Percentiles rank a stretch among this genome's conserved stretches.
These are phyloP conservation scores for Poeciliopsis occidentalis DNA, from an alignment of 2,113 vertebrate species.

Conservation along the genomic window DNA sequence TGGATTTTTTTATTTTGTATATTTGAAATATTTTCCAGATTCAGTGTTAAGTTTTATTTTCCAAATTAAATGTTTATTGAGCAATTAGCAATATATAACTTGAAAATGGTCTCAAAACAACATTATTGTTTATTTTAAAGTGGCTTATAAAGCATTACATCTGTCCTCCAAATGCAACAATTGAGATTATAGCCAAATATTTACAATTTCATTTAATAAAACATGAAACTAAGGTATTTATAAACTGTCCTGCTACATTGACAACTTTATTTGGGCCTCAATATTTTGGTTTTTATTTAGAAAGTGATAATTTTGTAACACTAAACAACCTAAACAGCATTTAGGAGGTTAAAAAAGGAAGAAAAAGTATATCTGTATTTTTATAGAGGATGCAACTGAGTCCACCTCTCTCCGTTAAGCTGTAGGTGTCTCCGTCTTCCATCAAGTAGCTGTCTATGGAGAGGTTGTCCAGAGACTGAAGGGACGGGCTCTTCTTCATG, in stretches of 20 bases:
- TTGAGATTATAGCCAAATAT: too few relatives aligned
- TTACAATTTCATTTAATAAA: too few relatives aligned
- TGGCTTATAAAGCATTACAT: too few relatives aligned
- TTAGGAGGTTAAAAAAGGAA: neutral
- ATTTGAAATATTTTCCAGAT: too few relatives aligned
- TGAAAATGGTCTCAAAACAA: too few relatives aligned
- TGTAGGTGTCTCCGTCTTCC: constrained; percentile 91
- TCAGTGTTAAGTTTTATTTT: too few relatives aligned
- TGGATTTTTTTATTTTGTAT: too few relatives aligned
- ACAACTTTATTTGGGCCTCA: neutral
- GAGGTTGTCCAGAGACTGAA: constrained; percentile 92
- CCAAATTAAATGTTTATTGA: too few relatives aligned
- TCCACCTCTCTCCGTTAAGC: constrained; percentile 89
- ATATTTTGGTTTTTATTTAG: neutral
- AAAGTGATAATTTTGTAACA: neutral
- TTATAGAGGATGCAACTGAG: neutral
- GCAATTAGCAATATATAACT: too few relatives aligned
- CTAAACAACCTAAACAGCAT: neutral
- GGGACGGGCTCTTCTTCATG: constrained; percentile 93
- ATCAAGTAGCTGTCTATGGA: constrained; percentile 93
- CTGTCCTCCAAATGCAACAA: too few relatives aligned
- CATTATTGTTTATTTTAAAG: too few relatives aligned
- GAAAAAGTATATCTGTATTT: neutral
- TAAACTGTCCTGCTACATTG: neutral
- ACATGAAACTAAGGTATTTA: neutral